Percentiles rank a stretch among this genome's conserved stretches.
Conservation (phyloP, 2,888 invertebrate species). For the Phortica okadai region DNA sequence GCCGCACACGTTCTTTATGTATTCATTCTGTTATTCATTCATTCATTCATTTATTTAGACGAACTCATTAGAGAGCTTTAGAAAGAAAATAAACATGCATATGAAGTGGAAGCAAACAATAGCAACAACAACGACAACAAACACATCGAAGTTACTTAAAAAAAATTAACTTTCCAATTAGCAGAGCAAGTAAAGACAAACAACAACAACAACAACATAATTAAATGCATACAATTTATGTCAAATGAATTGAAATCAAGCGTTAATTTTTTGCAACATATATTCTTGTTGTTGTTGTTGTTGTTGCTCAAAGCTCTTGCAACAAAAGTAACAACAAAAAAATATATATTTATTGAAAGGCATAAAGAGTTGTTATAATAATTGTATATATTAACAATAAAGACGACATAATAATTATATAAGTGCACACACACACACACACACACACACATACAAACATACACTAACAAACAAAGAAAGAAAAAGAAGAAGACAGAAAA, state of each 20-base stretch:
- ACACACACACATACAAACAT: neutral
- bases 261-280: neutral
- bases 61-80: too few species aligned
- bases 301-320: neutral
- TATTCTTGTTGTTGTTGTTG: too few species aligned
- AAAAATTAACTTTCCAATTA: too few species aligned
- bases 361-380: neutral
- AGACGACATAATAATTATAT: neutral
- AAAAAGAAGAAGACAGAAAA: neutral
- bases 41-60: too few species aligned
- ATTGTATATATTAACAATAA: neutral
- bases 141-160: too few species aligned
- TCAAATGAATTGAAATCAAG: neutral
- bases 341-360: neutral
- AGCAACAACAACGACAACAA: too few species aligned
- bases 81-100: too few species aligned
- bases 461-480: too few species aligned
- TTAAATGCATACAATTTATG: neutral
- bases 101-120: too few species aligned
- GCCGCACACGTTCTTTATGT: too few species aligned
- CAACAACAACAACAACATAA: neutral
- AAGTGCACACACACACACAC: neutral
- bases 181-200: too few species aligned
- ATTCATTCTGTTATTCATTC: too few species aligned
- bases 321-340: neutral